Percentiles rank a stretch among this genome's conserved stretches.
phyloP scores from a whole-genome alignment of 2,113 vertebrate species.

The Struthio camelus region DNA sequence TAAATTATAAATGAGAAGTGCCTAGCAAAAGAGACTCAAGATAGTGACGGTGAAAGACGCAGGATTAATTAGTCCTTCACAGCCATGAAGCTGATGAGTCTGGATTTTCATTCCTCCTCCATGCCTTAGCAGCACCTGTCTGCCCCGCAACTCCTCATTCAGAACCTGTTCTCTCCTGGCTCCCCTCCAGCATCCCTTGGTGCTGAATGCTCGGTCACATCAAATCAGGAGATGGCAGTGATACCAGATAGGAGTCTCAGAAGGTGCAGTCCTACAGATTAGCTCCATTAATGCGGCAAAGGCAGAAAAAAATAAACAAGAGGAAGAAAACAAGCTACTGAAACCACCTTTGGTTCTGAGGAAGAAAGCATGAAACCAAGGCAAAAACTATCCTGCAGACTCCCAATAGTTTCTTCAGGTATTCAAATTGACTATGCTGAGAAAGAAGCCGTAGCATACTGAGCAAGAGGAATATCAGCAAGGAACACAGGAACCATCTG shows the following conservation, averaged over 20 bases:
- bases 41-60: not conserved
- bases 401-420: not conserved
- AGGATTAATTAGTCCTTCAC: not conserved
- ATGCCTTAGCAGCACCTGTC: not conserved
- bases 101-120: not conserved
- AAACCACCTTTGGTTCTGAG: not conserved
- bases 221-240: not conserved
- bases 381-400: not conserved
- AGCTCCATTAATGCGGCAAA: not conserved
- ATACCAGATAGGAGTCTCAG: not conserved
- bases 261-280: not conserved
- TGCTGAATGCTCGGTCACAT: not conserved
- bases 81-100: not conserved
- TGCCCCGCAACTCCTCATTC: not conserved
- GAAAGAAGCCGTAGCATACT: not conserved
- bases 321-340: rapidly evolving
- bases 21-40: not conserved
- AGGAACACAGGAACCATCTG: not conserved
- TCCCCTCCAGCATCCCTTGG: not conserved
- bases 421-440: not conserved
- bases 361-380: not conserved
- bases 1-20: not conserved
- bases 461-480: not conserved
- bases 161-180: not conserved
- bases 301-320: rapidly evolving